Conservation (phyloP, 2,797 vertebrate genomes). For the Takifugu rubripes region DNA sequence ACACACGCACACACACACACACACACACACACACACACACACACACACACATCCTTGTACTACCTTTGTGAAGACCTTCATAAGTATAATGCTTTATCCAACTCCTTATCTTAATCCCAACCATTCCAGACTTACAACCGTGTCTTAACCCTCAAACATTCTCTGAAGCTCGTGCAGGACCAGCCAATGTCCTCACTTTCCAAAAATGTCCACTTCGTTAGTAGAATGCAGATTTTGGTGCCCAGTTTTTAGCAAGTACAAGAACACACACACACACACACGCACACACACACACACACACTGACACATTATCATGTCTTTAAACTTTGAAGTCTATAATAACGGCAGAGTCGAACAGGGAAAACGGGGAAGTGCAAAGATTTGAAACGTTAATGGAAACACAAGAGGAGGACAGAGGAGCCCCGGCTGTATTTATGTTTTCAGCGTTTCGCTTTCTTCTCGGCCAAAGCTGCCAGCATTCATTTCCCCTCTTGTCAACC, state of each 20-base stretch:
- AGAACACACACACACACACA: too few relatives aligned
- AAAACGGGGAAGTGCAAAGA: constrained; percentile 15
- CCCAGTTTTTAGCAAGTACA: too few relatives aligned
- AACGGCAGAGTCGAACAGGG: constrained; percentile 14
- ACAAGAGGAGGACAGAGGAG: background rate
- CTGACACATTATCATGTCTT: constrained; percentile 25
- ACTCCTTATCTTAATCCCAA: too few relatives aligned
- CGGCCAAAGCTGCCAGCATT: background rate
- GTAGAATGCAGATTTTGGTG: too few relatives aligned
- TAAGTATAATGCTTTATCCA: too few relatives aligned
- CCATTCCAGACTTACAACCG: too few relatives aligned
- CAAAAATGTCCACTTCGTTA: too few relatives aligned
- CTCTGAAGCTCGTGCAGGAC: too few relatives aligned
- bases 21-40: constrained; percentile 1
- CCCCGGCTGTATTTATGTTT: background rate
- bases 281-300: constrained; percentile 1
- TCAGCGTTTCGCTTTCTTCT: background rate
- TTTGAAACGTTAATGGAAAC: constrained; percentile 7
- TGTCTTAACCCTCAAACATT: too few relatives aligned
- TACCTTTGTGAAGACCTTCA: too few relatives aligned
- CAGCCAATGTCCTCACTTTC: too few relatives aligned
- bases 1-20: background rate
- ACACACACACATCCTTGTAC: constrained; percentile 17
- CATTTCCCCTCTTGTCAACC: constrained; percentile 1
- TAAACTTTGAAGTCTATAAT: constrained; percentile 18